Conservation (phyloP, 2,797 vertebrate genomes). For the Tragopan temminckii region DNA sequence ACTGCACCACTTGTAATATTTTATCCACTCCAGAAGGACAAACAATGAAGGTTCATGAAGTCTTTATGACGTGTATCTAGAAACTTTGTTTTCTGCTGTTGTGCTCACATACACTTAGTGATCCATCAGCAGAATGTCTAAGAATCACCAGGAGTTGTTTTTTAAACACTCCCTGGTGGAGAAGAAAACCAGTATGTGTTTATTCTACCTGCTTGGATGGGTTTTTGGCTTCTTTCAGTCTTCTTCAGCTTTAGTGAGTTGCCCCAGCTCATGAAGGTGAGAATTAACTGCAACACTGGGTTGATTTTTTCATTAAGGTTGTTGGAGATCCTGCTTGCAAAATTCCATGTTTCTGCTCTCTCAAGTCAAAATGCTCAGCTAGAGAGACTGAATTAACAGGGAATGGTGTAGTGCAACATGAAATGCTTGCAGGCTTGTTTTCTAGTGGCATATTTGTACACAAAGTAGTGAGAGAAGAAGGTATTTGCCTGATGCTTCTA, state of each 20-base stretch:
- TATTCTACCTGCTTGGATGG: background rate
- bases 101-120: background rate
- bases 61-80: background rate
- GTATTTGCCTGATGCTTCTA: background rate
- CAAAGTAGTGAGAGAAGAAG: background rate
- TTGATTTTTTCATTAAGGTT: background rate
- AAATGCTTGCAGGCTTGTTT: conserved; percentile 24
- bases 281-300: background rate
- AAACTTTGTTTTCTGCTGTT: background rate
- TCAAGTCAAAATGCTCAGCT: background rate
- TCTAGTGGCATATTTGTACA: background rate
- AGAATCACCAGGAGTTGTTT: background rate
- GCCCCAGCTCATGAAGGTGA: background rate
- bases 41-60: background rate
- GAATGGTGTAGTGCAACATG: background rate
- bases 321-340: background rate
- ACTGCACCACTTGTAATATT: conserved; percentile 1
- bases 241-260: background rate
- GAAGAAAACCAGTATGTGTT: background rate
- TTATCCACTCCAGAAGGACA: background rate
- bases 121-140: background rate
- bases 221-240: background rate
- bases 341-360: background rate
- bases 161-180: background rate
- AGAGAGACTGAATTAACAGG: background rate